Evolutionary conservation across 2,113 vertebrate species (phyloP).

Genomic region (Sclerurus mexicanus): DNA sequence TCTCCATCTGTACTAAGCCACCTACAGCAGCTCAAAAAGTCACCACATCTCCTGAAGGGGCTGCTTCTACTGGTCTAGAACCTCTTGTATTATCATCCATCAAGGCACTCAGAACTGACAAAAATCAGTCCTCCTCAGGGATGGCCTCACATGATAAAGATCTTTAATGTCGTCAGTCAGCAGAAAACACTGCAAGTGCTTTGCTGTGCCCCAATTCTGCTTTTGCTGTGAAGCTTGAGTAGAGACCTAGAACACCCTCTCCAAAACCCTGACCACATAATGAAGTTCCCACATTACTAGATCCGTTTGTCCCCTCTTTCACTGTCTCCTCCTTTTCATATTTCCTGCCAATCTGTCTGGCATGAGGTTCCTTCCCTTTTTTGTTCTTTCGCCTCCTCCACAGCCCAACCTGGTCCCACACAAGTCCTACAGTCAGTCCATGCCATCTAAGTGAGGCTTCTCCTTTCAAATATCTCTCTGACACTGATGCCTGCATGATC

Average conservation of each 20-base stretch:
- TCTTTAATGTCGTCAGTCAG: not conserved
- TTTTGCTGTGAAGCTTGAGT: not conserved
- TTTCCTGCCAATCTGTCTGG: not conserved
- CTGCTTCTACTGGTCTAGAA: not conserved
- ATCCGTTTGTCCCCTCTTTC: not conserved
- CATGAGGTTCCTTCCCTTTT: not conserved
- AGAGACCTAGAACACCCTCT: not conserved
- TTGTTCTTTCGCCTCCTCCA: not conserved
- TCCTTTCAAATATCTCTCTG: not conserved
- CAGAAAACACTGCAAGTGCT: not conserved
- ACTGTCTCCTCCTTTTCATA: not conserved
- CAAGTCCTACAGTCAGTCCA: not conserved
- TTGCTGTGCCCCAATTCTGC: not conserved
- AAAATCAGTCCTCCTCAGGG: not conserved
- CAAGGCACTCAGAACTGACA: not conserved
- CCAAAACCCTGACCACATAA: not conserved
- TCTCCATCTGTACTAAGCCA: not conserved
- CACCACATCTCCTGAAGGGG: not conserved
- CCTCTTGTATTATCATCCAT: not conserved
- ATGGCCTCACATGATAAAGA: not conserved
- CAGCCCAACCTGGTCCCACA: not conserved
- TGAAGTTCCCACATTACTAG: not conserved
- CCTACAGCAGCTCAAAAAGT: not conserved
- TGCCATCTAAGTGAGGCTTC: not conserved
- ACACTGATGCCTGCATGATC: not conserved